Percentiles rank a stretch among this genome's conserved stretches.
Conservation (phyloP, 2,113 vertebrate genomes). For the Psettodes erumei region DNA sequence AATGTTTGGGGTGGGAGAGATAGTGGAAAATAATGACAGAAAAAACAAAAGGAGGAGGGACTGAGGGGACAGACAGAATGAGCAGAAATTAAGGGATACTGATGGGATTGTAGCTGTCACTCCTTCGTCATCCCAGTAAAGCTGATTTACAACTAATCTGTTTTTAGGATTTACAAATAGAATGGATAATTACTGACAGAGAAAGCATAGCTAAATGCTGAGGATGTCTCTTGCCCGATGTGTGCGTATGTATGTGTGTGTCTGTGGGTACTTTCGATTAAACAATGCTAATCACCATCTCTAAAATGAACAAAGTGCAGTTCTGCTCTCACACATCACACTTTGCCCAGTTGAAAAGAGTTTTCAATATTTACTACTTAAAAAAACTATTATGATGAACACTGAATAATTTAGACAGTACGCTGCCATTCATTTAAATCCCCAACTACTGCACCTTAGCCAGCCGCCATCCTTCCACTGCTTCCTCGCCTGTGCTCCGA, state of each 20-base stretch:
- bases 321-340: conserved; percentile 40
- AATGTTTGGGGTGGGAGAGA: conserved; percentile 65
- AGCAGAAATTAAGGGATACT: conserved; percentile 58
- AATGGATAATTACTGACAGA: conserved; percentile 77
- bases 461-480: conserved; percentile 88
- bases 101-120: conserved; percentile 77
- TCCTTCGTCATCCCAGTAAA: conserved; percentile 69
- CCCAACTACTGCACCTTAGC: conserved; percentile 84
- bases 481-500: conserved; percentile 87
- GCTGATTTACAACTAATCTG: conserved; percentile 82
- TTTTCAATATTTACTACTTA: conserved; percentile 30
- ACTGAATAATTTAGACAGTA: conserved; percentile 31
- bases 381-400: conserved; percentile 51
- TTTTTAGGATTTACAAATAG: conserved; percentile 78
- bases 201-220: conserved; percentile 56
- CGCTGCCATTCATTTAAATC: conserved; percentile 39
- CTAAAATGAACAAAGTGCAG: conserved; percentile 28
- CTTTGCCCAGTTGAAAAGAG: not conserved
- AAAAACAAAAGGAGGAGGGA: conserved; percentile 43
- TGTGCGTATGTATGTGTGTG: conserved; percentile 37
- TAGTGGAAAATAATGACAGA: conserved; percentile 61
- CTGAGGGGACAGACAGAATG: conserved; percentile 37
- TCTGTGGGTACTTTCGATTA: conserved; percentile 46
- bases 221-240: conserved; percentile 38
- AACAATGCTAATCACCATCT: conserved; percentile 59